Base-by-base conservation (phyloP, 2,888 invertebrate genomes). In the Xestia ashworthii region DNA sequence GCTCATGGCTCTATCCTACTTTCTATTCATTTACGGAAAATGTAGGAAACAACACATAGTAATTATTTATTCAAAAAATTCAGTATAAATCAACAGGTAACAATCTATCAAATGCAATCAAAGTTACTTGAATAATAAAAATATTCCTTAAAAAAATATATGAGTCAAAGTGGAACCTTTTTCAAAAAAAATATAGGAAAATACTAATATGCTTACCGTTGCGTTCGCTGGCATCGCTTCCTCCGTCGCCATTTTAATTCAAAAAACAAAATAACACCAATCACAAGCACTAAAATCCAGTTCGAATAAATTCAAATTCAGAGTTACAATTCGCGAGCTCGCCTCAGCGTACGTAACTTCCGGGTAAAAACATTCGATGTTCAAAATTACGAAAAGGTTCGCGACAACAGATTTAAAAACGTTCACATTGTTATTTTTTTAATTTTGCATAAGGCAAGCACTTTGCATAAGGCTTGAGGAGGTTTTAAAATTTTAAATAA, bases 161-260 rank as follows among this genome's bases (percentile, higher is more conserved):
- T 58, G 22, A 2, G 12, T n/a, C 5, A 1, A 0, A 48, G 3
- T 11, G 6, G 5, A 5, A 48, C 1, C 1, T 38, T 55, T 25
- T 9, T 16, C 6, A 44, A 9, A 69, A 25, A 25, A 48, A 64
- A 11, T 19, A 22, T 14, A 22, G 3, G 11, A 8, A 65, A n/a
- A 50, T 32, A 72, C 0, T 44, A 67, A 0, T 68, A 53, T 73
- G 44, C 94, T 94, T 88, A 95, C 96, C 93, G 92, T 94, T 79
- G 91, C 93, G 46, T 92, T 92, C 53, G 93, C 92, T 78, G 94
- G 93, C 88, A 93, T 92, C 44, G 91, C 91, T 81, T 94, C 95
- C 89, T 95, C 94, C 44, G 94, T 90, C 71, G 95, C 93, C 95
- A 95, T 96, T 84, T 72, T 74, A 75, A 66, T 75, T 5, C 73